Base-by-base conservation (phyloP, 2,113 vertebrate species). In the Cacatua alba region DNA sequence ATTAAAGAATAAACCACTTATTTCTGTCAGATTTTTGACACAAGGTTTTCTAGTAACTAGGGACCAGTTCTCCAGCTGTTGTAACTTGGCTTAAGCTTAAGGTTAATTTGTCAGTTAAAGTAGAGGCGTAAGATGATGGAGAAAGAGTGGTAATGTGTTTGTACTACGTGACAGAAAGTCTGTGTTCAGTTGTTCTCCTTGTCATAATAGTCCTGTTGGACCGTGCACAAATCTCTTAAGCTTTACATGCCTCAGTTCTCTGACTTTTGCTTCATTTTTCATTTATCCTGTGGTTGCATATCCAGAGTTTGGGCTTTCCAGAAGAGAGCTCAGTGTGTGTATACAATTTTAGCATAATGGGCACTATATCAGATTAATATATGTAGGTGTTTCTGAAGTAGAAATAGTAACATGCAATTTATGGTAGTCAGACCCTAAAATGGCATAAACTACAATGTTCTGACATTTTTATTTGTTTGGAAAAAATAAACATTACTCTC, bases 51-150 rank as follows among this genome's bases (percentile, higher is more conserved):
- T 60, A 74, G 79, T 72, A 86, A 70, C 48, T 68, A 62, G 75
- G 29, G 51, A 48, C 51, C 74, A 60, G 31, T 92, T 75, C 75
- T 87, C 53, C 77, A 70, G 63, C 48, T 94, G 52, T 77, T 92
- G n/a, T 81, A 89, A 87, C 31, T 94, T 94, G 91, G 84, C 88
- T 75, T 88, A 49, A 92, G 62, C 11, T 80, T 82, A 46, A 28
- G 23, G 52, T 57, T 85, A 84, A 70, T 89, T 94, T 95, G 81
- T 94, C 70, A 85, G 64, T 67, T 86, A 26, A 82, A 95, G 52
- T 31, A 76, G 41, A 91, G 37, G 71, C 7, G 4, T 62, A 84
- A 78, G 81, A 75, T 79, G 79, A 86, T 77, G 77, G 76, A 93
- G 57, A 23, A 86, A 84, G 52, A 81, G 52, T 49, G 62, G 52